Evolutionary conservation across 2,888 invertebrate genomes (phyloP), one percentile per base, ranked within the genome.

Genomic region (Bruchidius siliquastri): DNA sequence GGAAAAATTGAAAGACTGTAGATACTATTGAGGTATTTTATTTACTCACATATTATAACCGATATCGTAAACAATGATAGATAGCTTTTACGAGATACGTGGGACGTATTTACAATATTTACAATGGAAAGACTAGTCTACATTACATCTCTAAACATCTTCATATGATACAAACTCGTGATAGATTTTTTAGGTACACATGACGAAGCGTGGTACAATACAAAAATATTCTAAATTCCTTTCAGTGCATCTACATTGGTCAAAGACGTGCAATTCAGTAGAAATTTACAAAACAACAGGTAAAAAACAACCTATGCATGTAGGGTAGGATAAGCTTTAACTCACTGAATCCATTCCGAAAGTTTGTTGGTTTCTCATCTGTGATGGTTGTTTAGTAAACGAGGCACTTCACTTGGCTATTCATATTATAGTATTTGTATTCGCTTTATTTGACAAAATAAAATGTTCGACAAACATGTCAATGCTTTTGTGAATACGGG

Each of bases 161-260:
- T 70, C 68, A 68, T 78, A 78, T 79, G 69, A 77, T 80, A 80
- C 77, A 79, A 79, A 79, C 78, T 74, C 74, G 78, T 80, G 79
- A 80, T 80, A 79, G 79, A 79, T 76, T 76, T 75, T 73, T 77
- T 79, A 80, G 79, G 81, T 81, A 79, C 79, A 79, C 76, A 80
- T 79, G 79, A 80, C 77, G 79, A 79, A 82, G 82, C 82, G 79
- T 82, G 79, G 78, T 79, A 13, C 76, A 76, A 77, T 82, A 83
- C 77, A 83, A 83, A 82, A 83, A 82, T 83, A 82, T 80, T 79
- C 82, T 82, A 82, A 80, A 80, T 30, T 80, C 79, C 78, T 81
- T 77, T 79, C 73, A 78, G 81, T 81, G 82, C 82, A 79, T 80
- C 82, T 82, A 82, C 77, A 82, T 83, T 83, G 83, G 83, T 83